phyloP scores from a whole-genome alignment of 30 jellyfish, hydroid and myxozoan species.

The Aurelia coerulea region DNA sequence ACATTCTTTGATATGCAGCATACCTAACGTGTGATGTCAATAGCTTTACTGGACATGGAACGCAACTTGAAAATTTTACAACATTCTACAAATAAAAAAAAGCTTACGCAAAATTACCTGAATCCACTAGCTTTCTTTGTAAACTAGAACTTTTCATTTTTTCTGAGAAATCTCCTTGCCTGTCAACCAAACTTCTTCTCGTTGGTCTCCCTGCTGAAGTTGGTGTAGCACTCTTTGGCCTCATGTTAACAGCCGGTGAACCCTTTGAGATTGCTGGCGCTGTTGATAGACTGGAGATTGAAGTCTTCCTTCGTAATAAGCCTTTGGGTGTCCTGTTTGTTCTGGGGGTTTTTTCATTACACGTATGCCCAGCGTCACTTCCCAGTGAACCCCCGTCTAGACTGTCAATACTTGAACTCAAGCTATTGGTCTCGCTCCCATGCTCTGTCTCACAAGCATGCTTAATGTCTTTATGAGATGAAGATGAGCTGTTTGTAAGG shows the following conservation, averaged over 20 bases:
- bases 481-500: constrained; percentile 1
- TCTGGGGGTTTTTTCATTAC: constrained; percentile 49
- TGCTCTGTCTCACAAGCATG: constrained; percentile 18
- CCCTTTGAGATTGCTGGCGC: constrained; percentile 1
- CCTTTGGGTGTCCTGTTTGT: constrained; percentile 10
- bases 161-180: constrained; percentile 80
- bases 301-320: constrained; percentile 31
- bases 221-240: constrained; percentile 60
- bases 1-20: no score
- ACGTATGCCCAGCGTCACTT: constrained; percentile 64
- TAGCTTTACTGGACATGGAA: no score
- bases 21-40: no score
- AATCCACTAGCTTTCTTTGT: constrained; percentile 48
- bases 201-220: constrained; percentile 44
- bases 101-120: constrained; percentile 10
- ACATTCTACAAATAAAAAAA: background rate
- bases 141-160: constrained; percentile 42
- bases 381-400: constrained; percentile 75
- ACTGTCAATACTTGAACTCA: constrained; percentile 66
- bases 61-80: background rate
- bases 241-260: background rate
- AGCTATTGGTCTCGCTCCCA: constrained; percentile 29
- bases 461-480: constrained; percentile 22
- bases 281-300: constrained; percentile 1
- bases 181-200: constrained; percentile 83